These are phyloP conservation scores for Urophycis tenuis DNA, from an alignment of 2,797 vertebrate genomes.

Conservation along the genomic window DNA sequence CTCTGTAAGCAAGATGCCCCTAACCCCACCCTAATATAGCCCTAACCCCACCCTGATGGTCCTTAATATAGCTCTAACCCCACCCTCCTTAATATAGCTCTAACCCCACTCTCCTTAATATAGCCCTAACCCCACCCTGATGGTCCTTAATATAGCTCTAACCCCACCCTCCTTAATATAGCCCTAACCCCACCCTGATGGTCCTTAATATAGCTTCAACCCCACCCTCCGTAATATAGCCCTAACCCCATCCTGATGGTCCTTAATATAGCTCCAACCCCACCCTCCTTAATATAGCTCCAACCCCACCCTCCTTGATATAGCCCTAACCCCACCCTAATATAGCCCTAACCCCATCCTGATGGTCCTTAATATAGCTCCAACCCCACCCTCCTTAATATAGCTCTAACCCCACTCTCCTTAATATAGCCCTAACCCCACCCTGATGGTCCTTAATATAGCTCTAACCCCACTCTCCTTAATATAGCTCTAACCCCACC, in stretches of 20 bases:
- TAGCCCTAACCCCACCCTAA: neutral
- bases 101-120: no score
- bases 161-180: no score
- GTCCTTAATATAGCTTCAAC: no score
- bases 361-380: no score
- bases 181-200: neutral
- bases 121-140: neutral
- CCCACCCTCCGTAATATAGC: neutral
- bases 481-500: neutral
- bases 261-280: neutral
- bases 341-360: neutral
- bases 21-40: neutral
- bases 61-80: neutral
- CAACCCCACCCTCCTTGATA: no score
- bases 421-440: neutral
- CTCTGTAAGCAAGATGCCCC: neutral
- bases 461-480: neutral
- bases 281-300: no score
- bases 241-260: no score
- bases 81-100: neutral
- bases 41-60: neutral
- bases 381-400: neutral
- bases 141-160: neutral
- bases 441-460: neutral
- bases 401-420: neutral